Evolutionary conservation across 2,888 invertebrate genomes (phyloP).

Genomic region (Orthosia cruda): DNA sequence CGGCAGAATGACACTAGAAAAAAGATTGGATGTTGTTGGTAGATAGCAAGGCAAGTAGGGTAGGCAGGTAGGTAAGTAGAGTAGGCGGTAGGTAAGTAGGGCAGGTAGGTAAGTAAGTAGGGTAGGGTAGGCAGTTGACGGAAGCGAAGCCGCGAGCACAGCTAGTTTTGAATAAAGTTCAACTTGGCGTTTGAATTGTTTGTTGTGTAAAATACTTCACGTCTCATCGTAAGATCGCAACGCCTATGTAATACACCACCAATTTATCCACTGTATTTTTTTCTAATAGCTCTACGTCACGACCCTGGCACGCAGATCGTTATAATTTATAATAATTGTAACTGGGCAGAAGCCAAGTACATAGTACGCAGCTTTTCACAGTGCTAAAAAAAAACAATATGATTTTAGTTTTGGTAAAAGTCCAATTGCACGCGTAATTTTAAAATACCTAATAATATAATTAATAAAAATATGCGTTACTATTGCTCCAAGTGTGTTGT

Average conservation of each 20-base stretch:
- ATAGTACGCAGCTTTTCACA: slow-evolving; percentile 60
- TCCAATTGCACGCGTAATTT: slow-evolving; percentile 59
- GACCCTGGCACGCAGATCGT: slow-evolving; percentile 70
- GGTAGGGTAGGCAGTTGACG: too few relatives aligned
- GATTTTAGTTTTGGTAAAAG: slow-evolving; percentile 64
- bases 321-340: slow-evolving; percentile 74
- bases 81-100: too few relatives aligned
- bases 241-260: background rate
- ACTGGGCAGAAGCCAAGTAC: slow-evolving; percentile 78
- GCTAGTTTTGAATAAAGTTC: too few relatives aligned
- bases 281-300: slow-evolving; percentile 46
- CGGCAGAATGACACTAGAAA: too few relatives aligned
- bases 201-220: background rate
- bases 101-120: too few relatives aligned
- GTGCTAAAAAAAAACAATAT: slow-evolving; percentile 61
- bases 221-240: too few relatives aligned
- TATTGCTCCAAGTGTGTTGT: background rate
- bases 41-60: too few relatives aligned
- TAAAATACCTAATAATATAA: slow-evolving; percentile 19
- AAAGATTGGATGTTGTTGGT: too few relatives aligned
- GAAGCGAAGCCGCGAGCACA: too few relatives aligned
- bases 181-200: too few relatives aligned
- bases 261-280: background rate
- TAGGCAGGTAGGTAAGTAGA: too few relatives aligned
- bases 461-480: background rate